Percentiles rank a stretch among this genome's conserved stretches.
These are phyloP conservation scores for Cranoglanis bouderius DNA, from an alignment of 2,113 vertebrate genomes.

Conservation along the genomic window DNA sequence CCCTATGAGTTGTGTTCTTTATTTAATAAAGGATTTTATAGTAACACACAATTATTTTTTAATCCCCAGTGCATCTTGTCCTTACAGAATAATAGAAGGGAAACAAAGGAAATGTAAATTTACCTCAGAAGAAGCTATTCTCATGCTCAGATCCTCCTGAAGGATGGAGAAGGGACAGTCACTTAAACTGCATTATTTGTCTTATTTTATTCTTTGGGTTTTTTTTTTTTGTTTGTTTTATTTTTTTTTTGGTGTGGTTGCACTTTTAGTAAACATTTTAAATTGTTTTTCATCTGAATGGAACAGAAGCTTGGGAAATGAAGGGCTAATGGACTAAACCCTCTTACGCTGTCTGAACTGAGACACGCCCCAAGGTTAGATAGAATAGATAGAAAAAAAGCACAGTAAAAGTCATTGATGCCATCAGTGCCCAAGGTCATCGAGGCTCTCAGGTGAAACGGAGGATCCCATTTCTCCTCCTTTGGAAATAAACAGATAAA, in stretches of 20 bases:
- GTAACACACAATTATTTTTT: not conserved
- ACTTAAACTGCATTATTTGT: not conserved
- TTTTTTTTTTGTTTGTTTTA: not conserved
- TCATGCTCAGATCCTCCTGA: not conserved
- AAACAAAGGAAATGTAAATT: not conserved
- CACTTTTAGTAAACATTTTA: not conserved
- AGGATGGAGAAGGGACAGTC: not conserved
- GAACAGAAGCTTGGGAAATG: not conserved
- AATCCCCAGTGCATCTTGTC: not conserved
- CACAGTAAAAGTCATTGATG: conserved; percentile 62
- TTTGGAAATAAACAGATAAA: conserved; percentile 44
- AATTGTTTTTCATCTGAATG: not conserved
- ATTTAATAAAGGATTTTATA: conserved; percentile 6
- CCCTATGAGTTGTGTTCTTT: not conserved
- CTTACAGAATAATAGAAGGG: not conserved
- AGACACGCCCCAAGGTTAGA: conserved; percentile 55
- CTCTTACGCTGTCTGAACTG: conserved; percentile 16
- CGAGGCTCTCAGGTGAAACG: conserved; percentile 62
- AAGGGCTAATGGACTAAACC: conserved; percentile 40
- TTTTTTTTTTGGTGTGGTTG: not conserved
- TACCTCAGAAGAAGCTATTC: not conserved
- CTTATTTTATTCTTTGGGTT: not conserved
- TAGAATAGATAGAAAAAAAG: conserved; percentile 64
- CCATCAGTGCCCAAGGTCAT: conserved; percentile 66
- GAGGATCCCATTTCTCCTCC: conserved; percentile 59